A percentile compares a stretch with the other conserved stretches of the same genome.
Evolutionary conservation across 2,797 vertebrate species (phyloP).

Genomic region (Xyrichtys novacula): DNA sequence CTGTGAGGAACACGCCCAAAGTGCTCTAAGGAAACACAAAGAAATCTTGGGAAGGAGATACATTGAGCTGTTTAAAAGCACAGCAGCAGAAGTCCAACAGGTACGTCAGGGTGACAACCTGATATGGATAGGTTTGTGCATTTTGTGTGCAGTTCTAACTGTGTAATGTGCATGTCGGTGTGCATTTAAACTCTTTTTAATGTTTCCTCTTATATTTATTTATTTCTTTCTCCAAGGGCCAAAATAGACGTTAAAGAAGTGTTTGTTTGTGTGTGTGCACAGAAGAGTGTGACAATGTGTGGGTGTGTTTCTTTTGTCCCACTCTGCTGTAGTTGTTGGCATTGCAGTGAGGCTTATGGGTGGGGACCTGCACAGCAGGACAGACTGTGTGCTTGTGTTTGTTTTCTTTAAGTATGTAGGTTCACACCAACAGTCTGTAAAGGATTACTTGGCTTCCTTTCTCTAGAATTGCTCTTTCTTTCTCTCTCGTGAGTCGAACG

Average conservation of each 20-base stretch:
- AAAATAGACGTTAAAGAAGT: neutral
- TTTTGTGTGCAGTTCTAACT: neutral
- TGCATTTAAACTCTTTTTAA: neutral
- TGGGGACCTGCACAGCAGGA: slow-evolving; percentile 44
- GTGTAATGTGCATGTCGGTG: neutral
- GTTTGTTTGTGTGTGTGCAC: slow-evolving; percentile 25
- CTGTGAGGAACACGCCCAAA: slow-evolving; percentile 95
- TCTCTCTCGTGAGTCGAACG: slow-evolving; percentile 12
- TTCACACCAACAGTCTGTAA: slow-evolving; percentile 35
- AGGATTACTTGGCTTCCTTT: slow-evolving; percentile 34
- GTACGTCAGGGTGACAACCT: slow-evolving; percentile 70
- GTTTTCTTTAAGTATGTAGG: slow-evolving; percentile 21
- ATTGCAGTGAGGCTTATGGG: slow-evolving; percentile 45
- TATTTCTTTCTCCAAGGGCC: neutral
- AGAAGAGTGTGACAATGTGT: slow-evolving; percentile 26
- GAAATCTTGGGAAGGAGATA: slow-evolving; percentile 97
- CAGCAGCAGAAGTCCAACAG: slow-evolving; percentile 97
- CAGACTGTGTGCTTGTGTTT: slow-evolving; percentile 28
- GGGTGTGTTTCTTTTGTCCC: slow-evolving; percentile 39
- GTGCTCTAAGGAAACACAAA: slow-evolving; percentile 96
- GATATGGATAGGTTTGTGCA: slow-evolving; percentile 8
- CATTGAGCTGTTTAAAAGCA: slow-evolving; percentile 98
- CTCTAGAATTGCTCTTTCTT: slow-evolving; percentile 13
- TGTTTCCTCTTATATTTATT: neutral
- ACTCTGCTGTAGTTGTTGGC: slow-evolving; percentile 18